Conservation (phyloP, 1,140 invertebrate genomes). For the Hycleus cichorii region DNA sequence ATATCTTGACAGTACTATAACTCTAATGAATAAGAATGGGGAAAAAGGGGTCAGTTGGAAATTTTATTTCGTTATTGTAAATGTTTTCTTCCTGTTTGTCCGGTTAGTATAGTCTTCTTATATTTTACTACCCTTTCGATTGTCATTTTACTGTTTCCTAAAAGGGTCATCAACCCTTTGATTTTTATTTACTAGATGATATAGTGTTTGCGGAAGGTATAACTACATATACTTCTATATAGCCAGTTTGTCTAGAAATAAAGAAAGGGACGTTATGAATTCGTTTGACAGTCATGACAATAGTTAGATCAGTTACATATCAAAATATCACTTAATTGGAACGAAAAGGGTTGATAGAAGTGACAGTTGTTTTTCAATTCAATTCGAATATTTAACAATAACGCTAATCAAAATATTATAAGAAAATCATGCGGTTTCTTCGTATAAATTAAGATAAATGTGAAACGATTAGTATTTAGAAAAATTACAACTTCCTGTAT, state of each 20-base stretch:
- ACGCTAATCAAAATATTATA: too few species aligned
- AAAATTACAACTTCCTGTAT: too few species aligned
- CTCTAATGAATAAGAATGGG: too few species aligned
- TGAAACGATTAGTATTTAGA: too few species aligned
- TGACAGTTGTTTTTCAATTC: background rate
- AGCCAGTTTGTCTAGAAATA: background rate
- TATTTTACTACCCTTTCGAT: too few species aligned
- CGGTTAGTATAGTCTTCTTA: background rate
- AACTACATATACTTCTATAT: background rate
- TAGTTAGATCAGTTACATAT: conserved; percentile 6
- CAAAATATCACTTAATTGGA: conserved; percentile 8
- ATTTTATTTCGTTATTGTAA: background rate
- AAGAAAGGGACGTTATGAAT: conserved; percentile 8
- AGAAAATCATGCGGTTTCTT: too few species aligned
- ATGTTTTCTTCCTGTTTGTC: conserved; percentile 7
- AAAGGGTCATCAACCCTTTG: background rate
- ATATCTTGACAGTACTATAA: too few species aligned
- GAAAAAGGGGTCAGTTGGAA: background rate
- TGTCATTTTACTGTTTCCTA: background rate
- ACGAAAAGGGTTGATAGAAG: conserved; percentile 2
- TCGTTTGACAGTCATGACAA: background rate
- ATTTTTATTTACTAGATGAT: background rate
- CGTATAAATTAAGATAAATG: too few species aligned
- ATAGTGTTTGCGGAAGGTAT: conserved; percentile 1
- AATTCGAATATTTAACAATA: too few species aligned